Percentiles rank a stretch among this genome's conserved stretches.
phyloP scores from a whole-genome alignment of 2,113 vertebrate genomes.

The Myxocyprinus asiaticus region DNA sequence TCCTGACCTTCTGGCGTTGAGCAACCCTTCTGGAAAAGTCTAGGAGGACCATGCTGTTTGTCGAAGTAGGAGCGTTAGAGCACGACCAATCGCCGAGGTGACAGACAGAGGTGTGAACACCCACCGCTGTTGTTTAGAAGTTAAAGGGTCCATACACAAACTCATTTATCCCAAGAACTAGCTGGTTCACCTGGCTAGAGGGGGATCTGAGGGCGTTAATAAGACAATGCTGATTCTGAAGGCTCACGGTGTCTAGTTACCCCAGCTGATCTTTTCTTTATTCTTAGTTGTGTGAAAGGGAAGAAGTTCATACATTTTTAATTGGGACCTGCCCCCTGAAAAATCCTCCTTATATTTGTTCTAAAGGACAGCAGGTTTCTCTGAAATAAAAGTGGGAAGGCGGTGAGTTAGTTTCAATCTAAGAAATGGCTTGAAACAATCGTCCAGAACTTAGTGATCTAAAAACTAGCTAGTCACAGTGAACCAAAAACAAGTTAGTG shows the following conservation, averaged over 20 bases:
- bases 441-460: no score
- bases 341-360: conserved; percentile 26
- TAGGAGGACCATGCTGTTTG: conserved; percentile 62
- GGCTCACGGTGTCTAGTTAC: conserved; percentile 70
- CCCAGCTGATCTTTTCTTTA: conserved; percentile 54
- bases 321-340: conserved; percentile 57
- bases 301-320: conserved; percentile 78
- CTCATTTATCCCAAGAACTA: conserved; percentile 46
- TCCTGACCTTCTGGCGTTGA: conserved; percentile 73
- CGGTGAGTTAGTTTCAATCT: no score
- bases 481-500: no score
- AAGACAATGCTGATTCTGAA: conserved; percentile 68
- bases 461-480: no score
- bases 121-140: conserved; percentile 38
- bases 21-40: conserved; percentile 55
- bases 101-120: conserved; percentile 50
- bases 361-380: no score
- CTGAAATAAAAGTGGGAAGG: no score
- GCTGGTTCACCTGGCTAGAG: conserved; percentile 51
- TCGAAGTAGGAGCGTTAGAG: conserved; percentile 57
- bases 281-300: conserved; percentile 70
- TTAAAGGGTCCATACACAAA: conserved; percentile 44
- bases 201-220: conserved; percentile 63
- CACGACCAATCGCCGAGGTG: conserved; percentile 42
- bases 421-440: no score